Evolutionary conservation across 2,797 vertebrate species (phyloP), one percentile per base, ranked within the genome.

Genomic region (Eupleurogrammus muticus): DNA sequence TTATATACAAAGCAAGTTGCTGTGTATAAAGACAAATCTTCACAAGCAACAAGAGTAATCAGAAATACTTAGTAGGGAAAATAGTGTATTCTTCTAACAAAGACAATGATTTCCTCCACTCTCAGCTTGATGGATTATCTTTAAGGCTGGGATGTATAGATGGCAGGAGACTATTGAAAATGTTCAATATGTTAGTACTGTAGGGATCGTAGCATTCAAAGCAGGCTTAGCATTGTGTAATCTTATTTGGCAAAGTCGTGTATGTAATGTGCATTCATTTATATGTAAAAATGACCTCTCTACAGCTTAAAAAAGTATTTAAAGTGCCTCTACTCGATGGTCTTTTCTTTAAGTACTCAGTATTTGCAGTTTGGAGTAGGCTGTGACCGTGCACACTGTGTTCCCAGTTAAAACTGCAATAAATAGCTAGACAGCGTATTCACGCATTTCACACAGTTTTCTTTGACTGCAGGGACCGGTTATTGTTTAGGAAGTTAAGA

Each of bases 401-500:
- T 75, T 79, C 44, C 60, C 66, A 46, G 20, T n/a, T 2, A 10
- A 54, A 65, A 19, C 34, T 40, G 34, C 38, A 42, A 47, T 63
- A 20, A 55, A 35, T 38, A 28, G 28, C 28, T 28, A 21, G 40
- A 62, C 42, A 42, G 3, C 16, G 51, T 50, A 34, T 65, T 5
- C 34, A 5, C 20, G 21, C 28, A 19, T 12, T 67, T 65, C 21
- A 17, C 8, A 28, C 14, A 14, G 1, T 36, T 38, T 52, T 24
- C 46, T 10, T 51, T 16, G 13, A 57, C 74, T 36, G 36, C 7
- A 10, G 58, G 49, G 70, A 46, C 42, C 58, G 12, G 9, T 67
- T 70, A 60, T 52, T 68, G 23, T 79, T 62, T 23, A 34, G 46
- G 35, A 69, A 71, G 67, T 63, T 54, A 34, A 66, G 52, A 81